These are phyloP conservation scores for Cheiracanthium punctorium DNA, from an alignment of 2,888 invertebrate species.

Conservation along the genomic window DNA sequence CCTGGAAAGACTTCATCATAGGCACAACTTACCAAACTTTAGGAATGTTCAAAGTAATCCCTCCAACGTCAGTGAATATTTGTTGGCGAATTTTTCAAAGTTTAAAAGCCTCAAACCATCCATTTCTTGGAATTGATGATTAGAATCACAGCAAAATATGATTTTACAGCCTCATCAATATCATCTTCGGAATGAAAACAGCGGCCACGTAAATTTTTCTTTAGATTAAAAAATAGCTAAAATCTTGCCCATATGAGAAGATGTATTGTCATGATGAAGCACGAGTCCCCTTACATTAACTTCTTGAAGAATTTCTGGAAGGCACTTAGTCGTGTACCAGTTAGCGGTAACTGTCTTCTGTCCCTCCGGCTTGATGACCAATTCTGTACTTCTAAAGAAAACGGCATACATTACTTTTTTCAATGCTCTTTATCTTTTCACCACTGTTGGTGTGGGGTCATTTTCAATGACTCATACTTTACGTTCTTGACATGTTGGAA, in stretches of 20 bases:
- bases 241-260: background rate
- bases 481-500: background rate
- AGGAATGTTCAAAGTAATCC: background rate
- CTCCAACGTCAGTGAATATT: background rate
- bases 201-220: background rate
- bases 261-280: background rate
- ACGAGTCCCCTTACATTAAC: background rate
- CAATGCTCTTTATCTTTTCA: background rate
- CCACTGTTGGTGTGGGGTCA: background rate
- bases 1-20: too few species aligned
- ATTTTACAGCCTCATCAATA: background rate
- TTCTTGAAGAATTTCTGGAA: background rate
- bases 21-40: background rate
- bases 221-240: background rate
- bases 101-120: background rate
- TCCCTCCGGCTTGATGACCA: background rate
- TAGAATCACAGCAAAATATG: background rate
- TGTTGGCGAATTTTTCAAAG: background rate
- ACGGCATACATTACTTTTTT: slow-evolving; percentile 19
- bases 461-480: background rate
- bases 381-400: slow-evolving; percentile 10
- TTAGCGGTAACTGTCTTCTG: slow-evolving; percentile 13
- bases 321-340: slow-evolving; percentile 31
- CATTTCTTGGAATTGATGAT: too few species aligned
- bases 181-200: background rate